These are phyloP conservation scores for Ruditapes philippinarum DNA, from an alignment of 1,140 invertebrate species.

Conservation along the genomic window DNA sequence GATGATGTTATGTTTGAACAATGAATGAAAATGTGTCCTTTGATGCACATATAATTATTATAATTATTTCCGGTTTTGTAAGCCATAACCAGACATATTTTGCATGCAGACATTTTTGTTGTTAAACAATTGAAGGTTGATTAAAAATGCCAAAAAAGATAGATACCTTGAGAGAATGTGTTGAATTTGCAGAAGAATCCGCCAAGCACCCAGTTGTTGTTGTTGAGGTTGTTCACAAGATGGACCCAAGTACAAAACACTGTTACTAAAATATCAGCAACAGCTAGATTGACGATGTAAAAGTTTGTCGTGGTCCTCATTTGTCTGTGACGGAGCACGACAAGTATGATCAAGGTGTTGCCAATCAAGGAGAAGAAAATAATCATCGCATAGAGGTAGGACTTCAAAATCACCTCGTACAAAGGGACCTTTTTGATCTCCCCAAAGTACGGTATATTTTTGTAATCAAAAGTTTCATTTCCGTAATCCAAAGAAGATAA, in stretches of 20 bases:
- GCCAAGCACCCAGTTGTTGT: constrained; percentile 83
- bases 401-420: constrained; percentile 80
- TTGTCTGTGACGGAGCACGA: constrained; percentile 74
- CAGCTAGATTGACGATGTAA: constrained; percentile 81
- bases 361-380: constrained; percentile 75
- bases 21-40: too few species aligned
- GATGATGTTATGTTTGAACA: too few species aligned
- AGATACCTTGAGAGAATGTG: constrained; percentile 87
- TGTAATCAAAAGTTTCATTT: constrained; percentile 35
- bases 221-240: constrained; percentile 79
- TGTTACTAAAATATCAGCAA: constrained; percentile 85
- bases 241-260: constrained; percentile 87
- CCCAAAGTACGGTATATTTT: constrained; percentile 45
- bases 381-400: constrained; percentile 80
- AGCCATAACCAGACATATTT: too few species aligned
- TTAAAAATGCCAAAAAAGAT: not conserved
- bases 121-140: too few species aligned
- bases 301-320: constrained; percentile 81
- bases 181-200: constrained; percentile 87
- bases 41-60: too few species aligned
- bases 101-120: too few species aligned
- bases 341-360: constrained; percentile 73
- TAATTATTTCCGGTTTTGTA: too few species aligned
- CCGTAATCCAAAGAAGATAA: not conserved
- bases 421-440: constrained; percentile 41